Base-by-base conservation (phyloP, 37 sponge, comb jelly and placozoan species). In the Diacarnus erythraeanus region DNA sequence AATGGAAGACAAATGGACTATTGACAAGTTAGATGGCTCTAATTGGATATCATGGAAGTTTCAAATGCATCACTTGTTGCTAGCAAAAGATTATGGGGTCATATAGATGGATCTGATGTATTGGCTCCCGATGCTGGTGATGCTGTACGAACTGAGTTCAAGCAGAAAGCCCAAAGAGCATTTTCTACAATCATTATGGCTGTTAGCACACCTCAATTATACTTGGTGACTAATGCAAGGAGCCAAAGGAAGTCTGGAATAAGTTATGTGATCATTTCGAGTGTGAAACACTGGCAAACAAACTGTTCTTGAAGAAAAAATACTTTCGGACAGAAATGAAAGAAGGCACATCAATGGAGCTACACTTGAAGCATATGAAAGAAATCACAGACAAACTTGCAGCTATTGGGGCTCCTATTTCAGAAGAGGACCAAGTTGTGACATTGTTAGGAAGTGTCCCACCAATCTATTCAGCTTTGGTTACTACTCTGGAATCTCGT, bases 291-390 rank as follows among this genome's bases (percentile, higher is more conserved):
- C 43, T 86, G 31, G 86, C 75, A 1, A 86, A 86, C 75, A 86
- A 86, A 65, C 59, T 79, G 42, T 66, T 86, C 9, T 65, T 86
- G 29, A 86, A 78, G 68, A 86, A 78, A 54, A 42, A 70, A 42
- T 88, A 88, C 42, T 88, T 88, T 36, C 51, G 78, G 25, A 71
- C 30, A 41, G 83, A 88, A 44, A 77, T 81, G 83, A 88, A 82
- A 44, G 83, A 88, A 39, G 74, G 74, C 10, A 82, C 68, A 0
- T 76, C 77, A 2, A 64, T 87, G n/a, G n/a, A n/a, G n/a, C n/a
- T n/a, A n/a, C n/a, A n/a, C n/a, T 23, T 88, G 31, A 88, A 88
- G 54, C 34, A 59, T 2, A 82, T 88, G 75, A 88, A 88, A 29
- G 89, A 88, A 57, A 25, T 88, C 5, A 78, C 83, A 15, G 83